Evolutionary conservation across 2,797 vertebrate genomes (phyloP).

Genomic region (Danio jaintianensis): DNA sequence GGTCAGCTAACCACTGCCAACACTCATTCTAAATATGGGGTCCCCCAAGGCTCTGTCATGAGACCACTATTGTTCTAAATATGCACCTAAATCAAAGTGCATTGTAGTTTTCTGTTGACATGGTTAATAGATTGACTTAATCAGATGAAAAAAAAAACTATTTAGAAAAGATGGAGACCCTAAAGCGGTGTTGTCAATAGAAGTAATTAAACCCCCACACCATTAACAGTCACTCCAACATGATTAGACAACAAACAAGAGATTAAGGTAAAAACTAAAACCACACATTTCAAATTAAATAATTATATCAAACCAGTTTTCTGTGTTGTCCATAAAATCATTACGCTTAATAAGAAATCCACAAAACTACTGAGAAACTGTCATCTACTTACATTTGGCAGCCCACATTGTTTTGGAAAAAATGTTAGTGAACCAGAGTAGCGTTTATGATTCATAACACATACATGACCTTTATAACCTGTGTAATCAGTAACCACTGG

Average conservation of each 20-base stretch:
- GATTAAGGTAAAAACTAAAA: not conserved
- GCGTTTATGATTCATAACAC: conserved; percentile 7
- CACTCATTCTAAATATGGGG: not conserved
- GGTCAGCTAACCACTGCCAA: not conserved
- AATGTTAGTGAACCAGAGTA: not conserved
- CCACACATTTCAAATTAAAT: not conserved
- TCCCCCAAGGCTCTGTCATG: not conserved
- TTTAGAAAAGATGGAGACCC: no score
- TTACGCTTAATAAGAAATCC: not conserved
- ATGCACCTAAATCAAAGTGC: not conserved
- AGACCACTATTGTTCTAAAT: conserved; percentile 8
- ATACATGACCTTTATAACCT: conserved; percentile 27
- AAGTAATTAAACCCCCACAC: not conserved
- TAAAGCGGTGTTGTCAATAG: not conserved
- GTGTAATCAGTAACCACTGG: conserved; percentile 26
- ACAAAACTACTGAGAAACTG: not conserved
- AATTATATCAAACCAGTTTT: not conserved
- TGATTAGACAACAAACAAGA: not conserved
- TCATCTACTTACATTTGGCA: conserved; percentile 18
- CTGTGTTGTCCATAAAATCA: not conserved
- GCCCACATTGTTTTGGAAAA: not conserved
- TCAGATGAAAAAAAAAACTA: no score
- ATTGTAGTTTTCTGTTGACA: no score
- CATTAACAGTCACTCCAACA: not conserved
- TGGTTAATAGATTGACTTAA: no score